Conservation (phyloP, 2,888 invertebrate genomes). For the Diaperis boleti region DNA sequence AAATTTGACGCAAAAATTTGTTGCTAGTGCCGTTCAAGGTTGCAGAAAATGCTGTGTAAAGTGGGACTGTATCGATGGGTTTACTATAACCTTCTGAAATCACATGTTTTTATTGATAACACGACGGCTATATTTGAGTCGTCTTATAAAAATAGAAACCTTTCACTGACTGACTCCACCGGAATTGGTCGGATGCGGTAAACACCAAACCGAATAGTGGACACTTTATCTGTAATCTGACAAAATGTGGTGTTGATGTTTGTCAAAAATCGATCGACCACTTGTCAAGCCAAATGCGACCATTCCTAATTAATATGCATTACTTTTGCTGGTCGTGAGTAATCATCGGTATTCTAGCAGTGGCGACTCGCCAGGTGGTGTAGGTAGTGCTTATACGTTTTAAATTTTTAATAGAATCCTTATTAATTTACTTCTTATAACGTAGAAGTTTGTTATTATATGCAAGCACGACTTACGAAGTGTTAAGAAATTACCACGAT, state of each 20-base stretch:
- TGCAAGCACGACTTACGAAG: too few species aligned
- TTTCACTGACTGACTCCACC: slow-evolving; percentile 13
- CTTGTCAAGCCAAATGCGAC: not conserved
- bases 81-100: not conserved
- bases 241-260: not conserved
- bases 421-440: too few species aligned
- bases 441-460: too few species aligned
- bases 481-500: too few species aligned
- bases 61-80: slow-evolving; percentile 23
- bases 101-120: slow-evolving; percentile 14
- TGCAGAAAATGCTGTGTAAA: slow-evolving; percentile 14
- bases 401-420: too few species aligned
- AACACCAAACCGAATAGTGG: not conserved
- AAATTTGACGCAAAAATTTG: slow-evolving; percentile 28
- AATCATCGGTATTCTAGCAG: too few species aligned
- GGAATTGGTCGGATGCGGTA: not conserved
- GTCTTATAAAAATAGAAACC: slow-evolving; percentile 21
- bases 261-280: not conserved
- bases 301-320: not conserved
- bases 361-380: too few species aligned
- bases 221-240: not conserved
- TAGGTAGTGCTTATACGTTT: too few species aligned
- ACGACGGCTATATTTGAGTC: not conserved
- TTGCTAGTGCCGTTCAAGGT: slow-evolving; percentile 28
- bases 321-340: too few species aligned